Conservation (phyloP, 2,797 vertebrate genomes). For the Rallus crepitans region DNA sequence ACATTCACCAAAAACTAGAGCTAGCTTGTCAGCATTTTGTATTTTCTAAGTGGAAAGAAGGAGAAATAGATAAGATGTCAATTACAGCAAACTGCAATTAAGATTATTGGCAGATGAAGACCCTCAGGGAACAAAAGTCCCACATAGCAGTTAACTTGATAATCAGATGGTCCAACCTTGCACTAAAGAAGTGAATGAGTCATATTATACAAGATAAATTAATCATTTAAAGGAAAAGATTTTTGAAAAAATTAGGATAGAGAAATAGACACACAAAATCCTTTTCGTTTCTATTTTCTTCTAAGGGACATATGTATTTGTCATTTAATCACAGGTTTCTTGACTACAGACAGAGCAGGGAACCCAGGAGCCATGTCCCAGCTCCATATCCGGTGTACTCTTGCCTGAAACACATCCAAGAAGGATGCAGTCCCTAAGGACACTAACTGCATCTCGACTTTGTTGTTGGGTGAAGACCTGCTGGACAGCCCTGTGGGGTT, state of each 20-base stretch:
- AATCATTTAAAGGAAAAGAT: background rate
- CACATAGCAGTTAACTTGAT: conserved; percentile 7
- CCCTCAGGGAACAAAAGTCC: background rate
- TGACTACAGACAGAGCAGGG: background rate
- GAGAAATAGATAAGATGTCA: conserved; percentile 52
- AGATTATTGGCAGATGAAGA: conserved; percentile 61
- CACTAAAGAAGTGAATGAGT: conserved; percentile 13
- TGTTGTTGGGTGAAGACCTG: background rate
- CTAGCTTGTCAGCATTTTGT: conserved; percentile 9
- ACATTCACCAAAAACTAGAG: background rate
- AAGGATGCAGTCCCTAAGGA: background rate
- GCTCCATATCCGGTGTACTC: background rate
- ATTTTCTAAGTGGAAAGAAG: conserved; percentile 43
- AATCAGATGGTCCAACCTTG: conserved; percentile 38
- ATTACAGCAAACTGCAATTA: conserved; percentile 56
- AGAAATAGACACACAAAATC: background rate
- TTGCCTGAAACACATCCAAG: background rate
- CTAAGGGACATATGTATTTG: background rate
- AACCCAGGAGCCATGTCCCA: background rate
- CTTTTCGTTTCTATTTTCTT: background rate
- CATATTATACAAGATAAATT: background rate
- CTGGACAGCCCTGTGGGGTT: background rate
- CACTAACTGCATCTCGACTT: background rate
- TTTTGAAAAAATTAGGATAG: background rate
- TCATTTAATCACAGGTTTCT: background rate